Conservation (phyloP, 2,888 invertebrate species). For the Nycteola revayana region DNA sequence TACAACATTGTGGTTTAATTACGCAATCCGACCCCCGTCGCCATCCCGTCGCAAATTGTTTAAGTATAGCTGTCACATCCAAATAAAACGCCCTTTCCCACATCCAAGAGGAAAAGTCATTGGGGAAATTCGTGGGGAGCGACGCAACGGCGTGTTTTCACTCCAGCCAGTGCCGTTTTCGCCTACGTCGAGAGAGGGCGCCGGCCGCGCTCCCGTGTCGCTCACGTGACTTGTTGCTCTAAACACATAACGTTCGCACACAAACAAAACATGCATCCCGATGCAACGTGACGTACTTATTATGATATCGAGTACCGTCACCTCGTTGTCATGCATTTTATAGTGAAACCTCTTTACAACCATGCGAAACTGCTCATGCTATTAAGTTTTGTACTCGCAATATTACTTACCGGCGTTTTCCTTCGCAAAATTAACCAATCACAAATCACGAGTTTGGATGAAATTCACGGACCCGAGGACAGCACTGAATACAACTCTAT, state of each 20-base stretch:
- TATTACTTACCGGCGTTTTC: slow-evolving; percentile 59
- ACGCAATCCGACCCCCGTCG: slow-evolving; percentile 22
- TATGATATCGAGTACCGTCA: slow-evolving; percentile 36
- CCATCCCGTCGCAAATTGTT: slow-evolving; percentile 25
- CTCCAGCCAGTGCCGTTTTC: slow-evolving; percentile 70
- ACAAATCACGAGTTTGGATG: slow-evolving; percentile 38
- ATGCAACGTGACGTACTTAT: slow-evolving; percentile 43
- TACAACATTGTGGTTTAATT: slow-evolving; percentile 35
- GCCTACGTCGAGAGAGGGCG: slow-evolving; percentile 78
- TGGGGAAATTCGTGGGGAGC: slow-evolving; percentile 77
- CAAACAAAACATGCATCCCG: slow-evolving; percentile 52
- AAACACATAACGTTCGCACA: slow-evolving; percentile 35
- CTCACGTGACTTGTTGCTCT: slow-evolving; percentile 75
- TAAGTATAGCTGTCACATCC: slow-evolving; percentile 50
- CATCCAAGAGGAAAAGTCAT: slow-evolving; percentile 74
- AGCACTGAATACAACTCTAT: slow-evolving; percentile 56
- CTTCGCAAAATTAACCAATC: slow-evolving; percentile 56
- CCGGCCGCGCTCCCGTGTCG: slow-evolving; percentile 48
- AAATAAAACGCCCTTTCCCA: slow-evolving; percentile 51
- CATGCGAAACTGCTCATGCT: slow-evolving; percentile 68
- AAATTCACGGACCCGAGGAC: slow-evolving; percentile 45
- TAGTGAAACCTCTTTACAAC: slow-evolving; percentile 61
- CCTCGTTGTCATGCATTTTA: slow-evolving; percentile 68
- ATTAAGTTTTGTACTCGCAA: slow-evolving; percentile 55
- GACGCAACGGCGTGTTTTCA: slow-evolving; percentile 73